Percentiles rank a stretch among this genome's conserved stretches.
phyloP scores from a whole-genome alignment of 2,888 invertebrate genomes.

The Drosophila imparisetae region DNA sequence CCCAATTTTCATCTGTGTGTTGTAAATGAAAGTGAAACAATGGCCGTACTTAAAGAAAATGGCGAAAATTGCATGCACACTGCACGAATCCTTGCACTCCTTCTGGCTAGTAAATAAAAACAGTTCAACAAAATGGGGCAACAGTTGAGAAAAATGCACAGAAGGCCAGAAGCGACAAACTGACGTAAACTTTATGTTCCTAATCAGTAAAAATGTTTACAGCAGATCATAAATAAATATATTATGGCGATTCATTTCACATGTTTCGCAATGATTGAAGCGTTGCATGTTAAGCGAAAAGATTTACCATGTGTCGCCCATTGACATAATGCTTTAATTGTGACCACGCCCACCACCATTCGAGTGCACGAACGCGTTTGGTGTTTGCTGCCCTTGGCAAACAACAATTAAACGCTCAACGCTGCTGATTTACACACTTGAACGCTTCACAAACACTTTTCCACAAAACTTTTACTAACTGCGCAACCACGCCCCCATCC shows the following conservation, averaged over 20 bases:
- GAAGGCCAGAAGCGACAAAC: conserved; percentile 19
- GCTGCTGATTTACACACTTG: conserved; percentile 64
- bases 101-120: conserved; percentile 47
- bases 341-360: conserved; percentile 25
- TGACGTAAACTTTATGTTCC: neutral
- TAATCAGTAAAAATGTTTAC: neutral
- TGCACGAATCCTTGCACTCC: conserved; percentile 49
- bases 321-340: conserved; percentile 61
- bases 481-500: conserved; percentile 1
- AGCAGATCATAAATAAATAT: neutral
- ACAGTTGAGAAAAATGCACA: conserved; percentile 6
- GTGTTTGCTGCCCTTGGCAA: conserved; percentile 54
- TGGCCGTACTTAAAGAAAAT: conserved; percentile 77
- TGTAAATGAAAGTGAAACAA: conserved; percentile 77
- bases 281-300: neutral
- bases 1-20: conserved; percentile 73
- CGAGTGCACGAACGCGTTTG: conserved; percentile 33
- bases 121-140: conserved; percentile 41
- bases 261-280: neutral
- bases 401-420: conserved; percentile 73
- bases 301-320: conserved; percentile 12
- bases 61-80: conserved; percentile 76
- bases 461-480: conserved; percentile 53
- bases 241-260: neutral
- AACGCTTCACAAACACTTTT: conserved; percentile 65